A percentile compares a stretch with the other conserved stretches of the same genome.
phyloP scores from a whole-genome alignment of 2,797 vertebrate species.

The Aldrovandia affinis region DNA sequence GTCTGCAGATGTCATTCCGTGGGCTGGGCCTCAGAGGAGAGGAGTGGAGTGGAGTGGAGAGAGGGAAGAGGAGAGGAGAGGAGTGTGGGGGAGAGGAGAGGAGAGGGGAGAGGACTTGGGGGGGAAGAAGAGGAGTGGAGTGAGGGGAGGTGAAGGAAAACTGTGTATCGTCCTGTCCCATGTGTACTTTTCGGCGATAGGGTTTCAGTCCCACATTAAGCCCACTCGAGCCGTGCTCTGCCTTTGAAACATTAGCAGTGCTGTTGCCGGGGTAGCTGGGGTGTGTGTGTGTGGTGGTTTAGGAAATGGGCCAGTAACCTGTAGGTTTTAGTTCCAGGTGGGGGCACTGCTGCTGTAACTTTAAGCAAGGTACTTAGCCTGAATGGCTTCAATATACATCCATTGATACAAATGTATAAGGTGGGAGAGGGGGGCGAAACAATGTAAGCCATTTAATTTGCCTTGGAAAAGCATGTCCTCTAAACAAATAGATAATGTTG shows the following conservation, averaged over 20 bases:
- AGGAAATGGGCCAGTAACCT: neutral
- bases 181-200: conserved; percentile 5
- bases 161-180: neutral
- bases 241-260: conserved; percentile 55
- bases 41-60: conserved; percentile 51
- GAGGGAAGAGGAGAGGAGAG: neutral
- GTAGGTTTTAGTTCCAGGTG: neutral
- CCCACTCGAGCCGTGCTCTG: conserved; percentile 49
- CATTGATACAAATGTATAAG: neutral
- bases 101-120: neutral
- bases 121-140: neutral
- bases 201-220: conserved; percentile 42
- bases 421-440: neutral
- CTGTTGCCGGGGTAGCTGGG: conserved; percentile 48
- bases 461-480: neutral
- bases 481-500: neutral
- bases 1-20: conserved; percentile 94
- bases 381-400: neutral
- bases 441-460: neutral
- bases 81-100: neutral
- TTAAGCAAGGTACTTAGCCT: neutral
- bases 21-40: conserved; percentile 74
- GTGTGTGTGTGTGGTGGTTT: neutral
- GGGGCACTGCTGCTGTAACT: neutral
- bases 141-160: conserved; percentile 38